phyloP scores from a whole-genome alignment of 2,113 vertebrate species.

The Noturus placidus region DNA sequence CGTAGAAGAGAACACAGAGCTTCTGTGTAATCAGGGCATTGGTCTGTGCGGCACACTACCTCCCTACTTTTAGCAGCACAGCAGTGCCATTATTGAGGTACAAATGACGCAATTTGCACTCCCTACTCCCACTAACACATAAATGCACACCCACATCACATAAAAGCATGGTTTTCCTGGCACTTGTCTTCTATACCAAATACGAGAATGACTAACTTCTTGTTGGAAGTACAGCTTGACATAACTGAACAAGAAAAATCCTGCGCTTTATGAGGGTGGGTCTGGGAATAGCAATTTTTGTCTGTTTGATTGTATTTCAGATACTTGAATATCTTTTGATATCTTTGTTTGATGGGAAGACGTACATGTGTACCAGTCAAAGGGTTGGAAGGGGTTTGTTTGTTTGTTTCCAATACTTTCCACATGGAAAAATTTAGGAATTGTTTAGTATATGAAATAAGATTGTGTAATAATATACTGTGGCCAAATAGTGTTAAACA shows the following conservation, averaged over 20 bases:
- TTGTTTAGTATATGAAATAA: not conserved
- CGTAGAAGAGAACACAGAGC: constrained; percentile 66
- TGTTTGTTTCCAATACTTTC: not conserved
- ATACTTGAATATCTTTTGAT: not conserved
- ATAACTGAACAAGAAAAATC: constrained; percentile 14
- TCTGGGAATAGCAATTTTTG: not conserved
- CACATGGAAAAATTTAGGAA: not conserved
- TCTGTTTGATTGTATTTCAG: not conserved
- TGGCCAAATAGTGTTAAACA: not conserved
- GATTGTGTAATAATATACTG: not conserved
- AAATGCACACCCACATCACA: constrained; percentile 29
- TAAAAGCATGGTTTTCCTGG: constrained; percentile 33
- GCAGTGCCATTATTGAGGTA: constrained; percentile 68
- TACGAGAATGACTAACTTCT: constrained; percentile 35
- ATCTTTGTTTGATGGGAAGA: not conserved
- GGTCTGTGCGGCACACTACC: constrained; percentile 65
- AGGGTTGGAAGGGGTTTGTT: not conserved
- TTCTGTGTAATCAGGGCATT: constrained; percentile 71
- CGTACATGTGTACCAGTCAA: not conserved
- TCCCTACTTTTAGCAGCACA: constrained; percentile 62
- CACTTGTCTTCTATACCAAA: constrained; percentile 13
- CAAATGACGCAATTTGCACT: constrained; percentile 68
- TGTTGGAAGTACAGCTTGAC: constrained; percentile 33
- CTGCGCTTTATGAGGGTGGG: constrained; percentile 14
- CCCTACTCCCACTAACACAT: constrained; percentile 30